phyloP scores from a whole-genome alignment of 2,797 vertebrate genomes.

The Lycodopsis pacificus region DNA sequence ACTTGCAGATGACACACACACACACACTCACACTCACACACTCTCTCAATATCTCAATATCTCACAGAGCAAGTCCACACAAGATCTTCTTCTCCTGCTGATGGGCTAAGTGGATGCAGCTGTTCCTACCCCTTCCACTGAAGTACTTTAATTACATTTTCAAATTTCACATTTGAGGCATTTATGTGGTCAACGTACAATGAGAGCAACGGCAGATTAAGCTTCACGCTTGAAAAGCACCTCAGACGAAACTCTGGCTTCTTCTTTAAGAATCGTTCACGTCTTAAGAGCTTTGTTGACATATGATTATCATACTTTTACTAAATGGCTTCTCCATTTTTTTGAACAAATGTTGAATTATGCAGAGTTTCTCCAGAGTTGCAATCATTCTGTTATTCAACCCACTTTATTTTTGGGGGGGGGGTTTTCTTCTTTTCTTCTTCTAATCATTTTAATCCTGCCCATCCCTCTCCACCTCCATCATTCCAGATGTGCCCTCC shows the following conservation, averaged over 20 bases:
- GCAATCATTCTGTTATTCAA: no score
- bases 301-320: no score
- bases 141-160: slow-evolving; percentile 60
- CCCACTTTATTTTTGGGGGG: no score
- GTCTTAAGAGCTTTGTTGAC: slow-evolving; percentile 8
- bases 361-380: no score
- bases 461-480: no score
- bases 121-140: slow-evolving; percentile 33
- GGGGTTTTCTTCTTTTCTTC: no score
- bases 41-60: slow-evolving; percentile 9
- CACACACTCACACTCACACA: neutral
- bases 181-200: slow-evolving; percentile 44
- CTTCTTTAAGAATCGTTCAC: neutral
- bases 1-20: slow-evolving; percentile 33
- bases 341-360: no score
- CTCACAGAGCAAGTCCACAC: slow-evolving; percentile 54
- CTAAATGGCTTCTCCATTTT: no score
- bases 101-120: slow-evolving; percentile 40
- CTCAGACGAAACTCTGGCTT: neutral
- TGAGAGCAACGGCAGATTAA: slow-evolving; percentile 45
- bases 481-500: no score
- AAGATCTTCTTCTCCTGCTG: slow-evolving; percentile 12
- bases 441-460: no score
- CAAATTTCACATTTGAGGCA: slow-evolving; percentile 41
- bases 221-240: slow-evolving; percentile 29